These are phyloP conservation scores for Tribolium castaneum DNA, from an alignment of 1,140 invertebrate species.

Conservation along the genomic window DNA sequence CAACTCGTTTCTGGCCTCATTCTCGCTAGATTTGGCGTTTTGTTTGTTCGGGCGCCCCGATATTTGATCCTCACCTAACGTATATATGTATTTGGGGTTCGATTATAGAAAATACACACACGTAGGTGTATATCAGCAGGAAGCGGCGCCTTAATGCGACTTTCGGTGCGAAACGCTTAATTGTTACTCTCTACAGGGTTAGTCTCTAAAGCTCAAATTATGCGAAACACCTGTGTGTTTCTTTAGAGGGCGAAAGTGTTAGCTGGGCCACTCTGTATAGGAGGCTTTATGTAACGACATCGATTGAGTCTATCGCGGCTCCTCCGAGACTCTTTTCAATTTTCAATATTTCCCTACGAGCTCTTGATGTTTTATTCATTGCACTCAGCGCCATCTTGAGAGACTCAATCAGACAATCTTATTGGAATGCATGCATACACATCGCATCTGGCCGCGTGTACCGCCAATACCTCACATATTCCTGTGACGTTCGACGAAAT, in stretches of 20 bases:
- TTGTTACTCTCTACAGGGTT: not conserved
- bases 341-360: constrained; percentile 63
- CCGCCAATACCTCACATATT: constrained; percentile 31
- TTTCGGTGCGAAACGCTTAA: not conserved
- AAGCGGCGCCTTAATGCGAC: constrained; percentile 36
- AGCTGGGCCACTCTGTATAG: not conserved
- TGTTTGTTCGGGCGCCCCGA: constrained; percentile 5
- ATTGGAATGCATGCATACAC: constrained; percentile 60
- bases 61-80: constrained; percentile 58
- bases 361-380: constrained; percentile 64
- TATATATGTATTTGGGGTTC: constrained; percentile 58
- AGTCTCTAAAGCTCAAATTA: no score
- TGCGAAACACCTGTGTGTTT: no score
- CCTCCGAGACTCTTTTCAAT: constrained; percentile 62
- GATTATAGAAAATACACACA: constrained; percentile 60
- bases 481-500: not conserved
- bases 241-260: no score
- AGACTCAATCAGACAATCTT: constrained; percentile 62
- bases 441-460: constrained; percentile 46
- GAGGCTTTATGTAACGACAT: constrained; percentile 60
- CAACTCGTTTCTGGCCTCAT: constrained; percentile 42
- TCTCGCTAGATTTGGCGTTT: constrained; percentile 38
- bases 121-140: constrained; percentile 42
- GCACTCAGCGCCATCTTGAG: constrained; percentile 62
- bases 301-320: constrained; percentile 61